Evolutionary conservation across 2,113 vertebrate species (phyloP).

Genomic region (Microtus pennsylvanicus): DNA sequence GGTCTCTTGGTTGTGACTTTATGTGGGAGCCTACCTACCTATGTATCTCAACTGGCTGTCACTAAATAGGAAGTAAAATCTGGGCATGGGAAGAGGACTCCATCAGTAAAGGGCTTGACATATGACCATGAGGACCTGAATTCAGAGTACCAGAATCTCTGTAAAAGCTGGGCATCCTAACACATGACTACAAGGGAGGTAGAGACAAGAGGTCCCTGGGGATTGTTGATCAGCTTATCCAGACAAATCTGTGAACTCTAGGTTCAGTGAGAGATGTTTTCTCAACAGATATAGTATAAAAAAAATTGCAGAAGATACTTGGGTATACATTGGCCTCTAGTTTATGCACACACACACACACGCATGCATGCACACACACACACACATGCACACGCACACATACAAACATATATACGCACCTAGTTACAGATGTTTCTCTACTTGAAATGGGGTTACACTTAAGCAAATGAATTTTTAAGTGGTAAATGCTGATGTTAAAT

Average conservation of each 20-base stretch:
- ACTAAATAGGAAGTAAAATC: not conserved
- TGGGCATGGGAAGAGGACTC: not conserved
- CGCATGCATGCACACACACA: not conserved
- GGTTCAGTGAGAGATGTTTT: not conserved
- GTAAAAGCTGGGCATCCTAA: not conserved
- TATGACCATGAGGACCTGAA: not conserved
- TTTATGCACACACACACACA: not conserved
- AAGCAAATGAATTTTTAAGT: not conserved
- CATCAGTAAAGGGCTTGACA: not conserved
- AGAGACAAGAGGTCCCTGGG: not conserved
- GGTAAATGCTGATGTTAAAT: not conserved
- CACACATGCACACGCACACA: not conserved
- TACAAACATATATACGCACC: not conserved
- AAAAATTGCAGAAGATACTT: not conserved
- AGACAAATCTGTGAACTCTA: not conserved
- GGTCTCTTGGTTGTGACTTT: not conserved
- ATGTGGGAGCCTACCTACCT: not conserved
- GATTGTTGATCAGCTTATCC: not conserved
- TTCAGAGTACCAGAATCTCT: not conserved
- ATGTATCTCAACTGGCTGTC: not conserved
- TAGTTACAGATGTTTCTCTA: not conserved
- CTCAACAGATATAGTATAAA: not conserved
- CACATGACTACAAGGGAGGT: not conserved
- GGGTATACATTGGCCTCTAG: not conserved
- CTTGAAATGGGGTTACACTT: not conserved